A percentile compares a stretch with the other conserved stretches of the same genome.
These are phyloP conservation scores for Peromyscus aztecus DNA, from an alignment of 2,797 vertebrate genomes.

Conservation along the genomic window DNA sequence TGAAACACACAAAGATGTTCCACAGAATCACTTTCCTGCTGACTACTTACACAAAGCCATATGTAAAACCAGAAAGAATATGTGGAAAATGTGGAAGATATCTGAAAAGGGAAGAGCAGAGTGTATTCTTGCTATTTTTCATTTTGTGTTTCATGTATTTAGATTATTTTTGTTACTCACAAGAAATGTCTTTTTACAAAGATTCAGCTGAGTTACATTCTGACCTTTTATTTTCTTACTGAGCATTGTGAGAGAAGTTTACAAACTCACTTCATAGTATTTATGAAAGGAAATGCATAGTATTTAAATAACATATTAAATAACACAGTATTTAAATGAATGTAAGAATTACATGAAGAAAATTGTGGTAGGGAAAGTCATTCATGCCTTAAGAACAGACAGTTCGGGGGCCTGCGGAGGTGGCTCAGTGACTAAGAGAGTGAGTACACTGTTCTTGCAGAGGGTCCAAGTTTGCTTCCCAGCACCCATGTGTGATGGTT, in stretches of 20 bases:
- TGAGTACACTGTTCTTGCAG: not conserved
- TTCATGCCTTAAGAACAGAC: not conserved
- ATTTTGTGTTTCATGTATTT: not conserved
- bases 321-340: not conserved
- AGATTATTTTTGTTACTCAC: not conserved
- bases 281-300: not conserved
- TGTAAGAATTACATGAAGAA: not conserved
- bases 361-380: not conserved
- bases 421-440: not conserved
- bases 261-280: not conserved
- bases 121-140: not conserved
- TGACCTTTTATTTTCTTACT: not conserved
- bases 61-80: not conserved
- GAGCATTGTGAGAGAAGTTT: not conserved
- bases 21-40: not conserved
- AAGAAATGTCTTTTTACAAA: not conserved
- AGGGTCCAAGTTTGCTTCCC: not conserved
- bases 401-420: not conserved
- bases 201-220: not conserved
- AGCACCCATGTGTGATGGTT: not conserved
- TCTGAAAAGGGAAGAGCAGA: not conserved
- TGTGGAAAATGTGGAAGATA: not conserved
- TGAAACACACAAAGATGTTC: not conserved
- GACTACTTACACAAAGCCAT: not conserved
- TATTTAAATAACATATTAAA: conserved; percentile 3